These are phyloP conservation scores for Campoplex capitator DNA, from an alignment of 2,888 invertebrate genomes.

Conservation along the genomic window DNA sequence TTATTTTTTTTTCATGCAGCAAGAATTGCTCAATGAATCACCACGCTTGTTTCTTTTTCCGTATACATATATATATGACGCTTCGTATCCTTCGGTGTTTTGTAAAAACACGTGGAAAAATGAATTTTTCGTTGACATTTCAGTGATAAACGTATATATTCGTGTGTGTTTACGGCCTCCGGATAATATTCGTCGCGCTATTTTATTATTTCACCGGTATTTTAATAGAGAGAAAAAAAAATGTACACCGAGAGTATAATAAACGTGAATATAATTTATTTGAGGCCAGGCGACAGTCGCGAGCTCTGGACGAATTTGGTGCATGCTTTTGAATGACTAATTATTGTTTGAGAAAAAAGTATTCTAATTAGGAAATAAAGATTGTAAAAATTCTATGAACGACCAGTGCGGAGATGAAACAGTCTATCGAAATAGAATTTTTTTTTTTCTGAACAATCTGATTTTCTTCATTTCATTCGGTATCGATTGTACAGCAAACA, in stretches of 20 bases:
- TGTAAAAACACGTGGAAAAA: not conserved
- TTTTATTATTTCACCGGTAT: not conserved
- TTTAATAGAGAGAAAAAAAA: not conserved
- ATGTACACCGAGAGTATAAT: not conserved
- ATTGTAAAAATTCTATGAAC: not conserved
- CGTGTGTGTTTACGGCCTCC: not conserved
- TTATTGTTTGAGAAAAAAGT: too few species aligned
- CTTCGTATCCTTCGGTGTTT: not conserved
- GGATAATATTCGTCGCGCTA: not conserved
- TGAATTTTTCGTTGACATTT: slow-evolving; percentile 8
- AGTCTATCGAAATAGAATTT: not conserved
- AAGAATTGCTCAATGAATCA: not conserved
- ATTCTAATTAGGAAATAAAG: too few species aligned
- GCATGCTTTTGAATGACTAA: too few species aligned
- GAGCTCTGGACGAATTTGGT: too few species aligned
- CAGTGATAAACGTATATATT: not conserved
- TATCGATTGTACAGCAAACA: not conserved
- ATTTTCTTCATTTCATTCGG: not conserved
- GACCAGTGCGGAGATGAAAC: not conserved
- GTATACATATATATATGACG: not conserved
- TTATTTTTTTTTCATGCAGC: not conserved
- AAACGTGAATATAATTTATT: not conserved
- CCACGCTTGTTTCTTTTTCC: not conserved
- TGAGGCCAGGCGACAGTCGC: not conserved
- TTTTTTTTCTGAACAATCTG: not conserved